phyloP scores from a whole-genome alignment of 2,113 vertebrate species.

The Neoarius graeffei region DNA sequence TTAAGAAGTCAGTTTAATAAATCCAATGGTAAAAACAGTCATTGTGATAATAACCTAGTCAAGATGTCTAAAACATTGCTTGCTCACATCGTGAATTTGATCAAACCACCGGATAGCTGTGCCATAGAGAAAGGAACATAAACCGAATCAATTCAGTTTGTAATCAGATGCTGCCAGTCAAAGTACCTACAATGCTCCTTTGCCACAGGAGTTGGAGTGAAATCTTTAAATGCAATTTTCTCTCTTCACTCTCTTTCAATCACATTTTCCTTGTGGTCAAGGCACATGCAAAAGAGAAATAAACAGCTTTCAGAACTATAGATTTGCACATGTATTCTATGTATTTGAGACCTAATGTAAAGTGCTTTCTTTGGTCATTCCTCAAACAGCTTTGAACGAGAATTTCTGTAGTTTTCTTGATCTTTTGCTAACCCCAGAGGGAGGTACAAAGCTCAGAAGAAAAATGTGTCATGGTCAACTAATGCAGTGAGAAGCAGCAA shows the following conservation, averaged over 20 bases:
- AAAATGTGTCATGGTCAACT: constrained; percentile 24
- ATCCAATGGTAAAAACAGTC: not conserved
- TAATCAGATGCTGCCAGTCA: constrained; percentile 3
- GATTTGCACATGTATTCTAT: not conserved
- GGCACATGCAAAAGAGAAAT: not conserved
- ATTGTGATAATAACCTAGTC: not conserved
- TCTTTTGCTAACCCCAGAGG: constrained; percentile 13
- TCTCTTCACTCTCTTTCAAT: not conserved
- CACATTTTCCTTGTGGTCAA: not conserved
- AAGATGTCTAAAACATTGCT: not conserved
- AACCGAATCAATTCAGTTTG: constrained; percentile 1
- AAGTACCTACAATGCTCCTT: not conserved
- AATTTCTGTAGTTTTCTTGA: not conserved
- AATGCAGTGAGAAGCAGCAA: constrained; percentile 13
- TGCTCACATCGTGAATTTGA: not conserved
- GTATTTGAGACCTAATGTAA: constrained; percentile 10
- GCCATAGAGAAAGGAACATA: not conserved
- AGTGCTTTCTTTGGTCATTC: constrained; percentile 16
- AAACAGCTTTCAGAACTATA: not conserved
- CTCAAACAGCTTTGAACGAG: constrained; percentile 19
- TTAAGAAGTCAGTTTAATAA: too few species aligned
- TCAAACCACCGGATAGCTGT: not conserved
- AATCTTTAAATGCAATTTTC: constrained; percentile 10
- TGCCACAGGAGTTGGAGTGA: not conserved
- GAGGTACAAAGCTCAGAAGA: constrained; percentile 3